Conservation (phyloP, 1,140 invertebrate species). For the Propsilocerus akamusi region DNA sequence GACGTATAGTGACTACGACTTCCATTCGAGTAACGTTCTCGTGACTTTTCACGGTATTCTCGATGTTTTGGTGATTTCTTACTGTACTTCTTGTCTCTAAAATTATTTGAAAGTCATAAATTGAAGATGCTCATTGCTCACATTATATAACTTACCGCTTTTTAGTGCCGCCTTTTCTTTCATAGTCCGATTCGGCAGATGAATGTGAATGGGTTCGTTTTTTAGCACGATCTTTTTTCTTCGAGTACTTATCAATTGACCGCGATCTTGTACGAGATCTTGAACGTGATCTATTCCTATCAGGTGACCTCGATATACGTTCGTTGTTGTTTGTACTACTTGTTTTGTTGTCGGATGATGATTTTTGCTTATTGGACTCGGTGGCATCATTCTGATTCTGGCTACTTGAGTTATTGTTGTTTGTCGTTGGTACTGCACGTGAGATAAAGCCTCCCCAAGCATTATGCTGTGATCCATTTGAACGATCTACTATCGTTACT, state of each 20-base stretch:
- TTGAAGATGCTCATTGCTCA: background rate
- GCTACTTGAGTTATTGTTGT: conserved; percentile 17
- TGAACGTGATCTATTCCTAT: background rate
- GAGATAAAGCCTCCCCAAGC: conserved; percentile 44
- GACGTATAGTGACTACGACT: background rate
- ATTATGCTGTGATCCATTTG: conserved; percentile 31
- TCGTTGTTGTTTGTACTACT: conserved; percentile 4
- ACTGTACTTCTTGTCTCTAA: background rate
- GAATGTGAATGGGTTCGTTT: background rate
- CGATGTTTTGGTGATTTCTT: conserved; percentile 2
- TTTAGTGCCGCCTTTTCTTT: background rate
- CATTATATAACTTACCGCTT: background rate
- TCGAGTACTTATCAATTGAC: background rate
- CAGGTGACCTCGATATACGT: background rate
- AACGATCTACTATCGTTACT: conserved; percentile 26
- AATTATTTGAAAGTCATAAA: background rate
- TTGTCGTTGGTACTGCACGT: conserved; percentile 15
- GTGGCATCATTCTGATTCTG: conserved; percentile 5
- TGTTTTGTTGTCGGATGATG: background rate
- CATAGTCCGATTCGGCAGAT: background rate
- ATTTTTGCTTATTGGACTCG: background rate
- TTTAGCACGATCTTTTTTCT: background rate
- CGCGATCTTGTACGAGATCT: background rate
- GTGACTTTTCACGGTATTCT: background rate
- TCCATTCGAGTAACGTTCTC: background rate